Conservation (phyloP, 2,888 invertebrate genomes). For the Andrena flavipes region DNA sequence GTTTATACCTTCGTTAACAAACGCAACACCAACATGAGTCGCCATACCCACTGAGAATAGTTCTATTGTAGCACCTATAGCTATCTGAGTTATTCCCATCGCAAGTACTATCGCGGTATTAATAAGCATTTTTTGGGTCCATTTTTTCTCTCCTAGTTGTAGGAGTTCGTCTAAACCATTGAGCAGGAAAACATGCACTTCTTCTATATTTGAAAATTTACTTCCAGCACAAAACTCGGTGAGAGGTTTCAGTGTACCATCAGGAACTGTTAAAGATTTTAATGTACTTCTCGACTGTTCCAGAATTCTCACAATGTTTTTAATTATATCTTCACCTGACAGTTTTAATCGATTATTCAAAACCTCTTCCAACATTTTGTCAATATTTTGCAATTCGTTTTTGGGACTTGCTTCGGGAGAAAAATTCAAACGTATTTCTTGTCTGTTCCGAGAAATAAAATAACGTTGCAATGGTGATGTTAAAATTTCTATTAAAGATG, state of each 20-base stretch:
- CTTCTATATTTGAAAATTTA: slow-evolving; percentile 52
- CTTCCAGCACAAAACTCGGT: slow-evolving; percentile 31
- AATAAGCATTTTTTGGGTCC: slow-evolving; percentile 44
- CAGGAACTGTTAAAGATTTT: slow-evolving; percentile 31
- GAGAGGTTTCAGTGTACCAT: slow-evolving; percentile 46
- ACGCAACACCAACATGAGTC: slow-evolving; percentile 58
- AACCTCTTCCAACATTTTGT: neutral
- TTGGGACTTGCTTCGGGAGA: neutral
- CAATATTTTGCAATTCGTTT: slow-evolving; percentile 5
- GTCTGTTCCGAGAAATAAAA: neutral
- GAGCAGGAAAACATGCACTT: slow-evolving; percentile 60
- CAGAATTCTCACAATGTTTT: neutral
- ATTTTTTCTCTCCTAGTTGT: slow-evolving; percentile 63
- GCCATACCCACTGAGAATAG: slow-evolving; percentile 52
- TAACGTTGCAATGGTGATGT: neutral
- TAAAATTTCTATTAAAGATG: neutral
- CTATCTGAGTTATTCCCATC: slow-evolving; percentile 67
- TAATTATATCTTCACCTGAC: neutral
- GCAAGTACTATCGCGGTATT: slow-evolving; percentile 41
- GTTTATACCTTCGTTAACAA: slow-evolving; percentile 70
- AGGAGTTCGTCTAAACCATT: slow-evolving; percentile 68
- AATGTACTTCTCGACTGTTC: slow-evolving; percentile 14
- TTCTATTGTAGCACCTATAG: slow-evolving; percentile 59
- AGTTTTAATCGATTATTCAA: neutral
- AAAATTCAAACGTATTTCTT: neutral